Evolutionary conservation across 2,888 invertebrate genomes (phyloP).

Genomic region (Gasteruption jaculator): DNA sequence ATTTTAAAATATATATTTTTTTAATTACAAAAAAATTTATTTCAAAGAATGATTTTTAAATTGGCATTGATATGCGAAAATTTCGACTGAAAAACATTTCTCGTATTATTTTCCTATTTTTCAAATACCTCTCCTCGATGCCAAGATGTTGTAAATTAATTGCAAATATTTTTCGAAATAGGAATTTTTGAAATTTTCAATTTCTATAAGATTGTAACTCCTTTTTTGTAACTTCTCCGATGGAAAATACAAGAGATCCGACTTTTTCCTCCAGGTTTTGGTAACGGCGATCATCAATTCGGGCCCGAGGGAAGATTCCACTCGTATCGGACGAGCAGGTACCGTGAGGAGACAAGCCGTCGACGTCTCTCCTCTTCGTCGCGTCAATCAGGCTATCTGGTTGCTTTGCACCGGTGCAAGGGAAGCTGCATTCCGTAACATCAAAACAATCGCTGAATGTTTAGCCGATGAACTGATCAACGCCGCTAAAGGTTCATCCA

Average conservation of each 20-base stretch:
- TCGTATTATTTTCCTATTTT: neutral
- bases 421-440: slow-evolving; percentile 99
- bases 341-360: slow-evolving; percentile 99
- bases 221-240: slow-evolving; percentile 10
- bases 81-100: neutral
- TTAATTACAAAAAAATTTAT: slow-evolving; percentile 5
- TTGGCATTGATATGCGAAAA: too few species aligned
- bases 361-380: slow-evolving; percentile 95
- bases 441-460: slow-evolving; percentile 99
- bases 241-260: too few species aligned
- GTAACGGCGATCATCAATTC: slow-evolving; percentile 99
- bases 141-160: neutral
- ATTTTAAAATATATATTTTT: slow-evolving; percentile 6
- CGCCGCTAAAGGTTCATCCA: slow-evolving; percentile 99
- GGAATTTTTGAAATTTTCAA: neutral
- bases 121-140: too few species aligned
- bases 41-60: neutral
- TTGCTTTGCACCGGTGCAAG: slow-evolving; percentile 97
- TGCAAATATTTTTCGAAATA: neutral
- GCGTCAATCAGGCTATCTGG: slow-evolving; percentile 99
- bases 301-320: slow-evolving; percentile 99
- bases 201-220: neutral
- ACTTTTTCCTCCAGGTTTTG: slow-evolving; percentile 66
- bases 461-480: slow-evolving; percentile 99
- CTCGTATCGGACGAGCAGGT: slow-evolving; percentile 99